A percentile compares a stretch with the other conserved stretches of the same genome.
Conservation (phyloP, 2,888 invertebrate genomes). For the Sialis fuliginosa region DNA sequence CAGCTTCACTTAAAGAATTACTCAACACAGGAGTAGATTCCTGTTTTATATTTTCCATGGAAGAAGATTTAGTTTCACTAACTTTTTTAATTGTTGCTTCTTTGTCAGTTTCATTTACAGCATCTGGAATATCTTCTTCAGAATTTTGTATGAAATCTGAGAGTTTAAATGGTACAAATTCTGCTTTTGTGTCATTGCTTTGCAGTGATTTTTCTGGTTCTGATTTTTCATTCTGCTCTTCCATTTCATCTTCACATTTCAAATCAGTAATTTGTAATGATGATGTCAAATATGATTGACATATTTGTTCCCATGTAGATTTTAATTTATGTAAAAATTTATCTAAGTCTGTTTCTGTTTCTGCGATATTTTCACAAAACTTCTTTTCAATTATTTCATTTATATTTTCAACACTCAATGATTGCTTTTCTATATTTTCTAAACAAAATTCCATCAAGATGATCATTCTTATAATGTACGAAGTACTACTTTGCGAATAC, state of each 20-base stretch:
- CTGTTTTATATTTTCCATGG: constrained; percentile 13
- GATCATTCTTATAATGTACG: constrained; percentile 79
- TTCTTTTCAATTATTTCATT: constrained; percentile 38
- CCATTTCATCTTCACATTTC: constrained; percentile 5
- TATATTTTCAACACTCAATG: constrained; percentile 39
- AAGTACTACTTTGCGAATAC: constrained; percentile 83
- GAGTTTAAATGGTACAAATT: constrained; percentile 2
- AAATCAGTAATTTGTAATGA: constrained; percentile 21
- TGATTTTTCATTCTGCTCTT: constrained; percentile 10
- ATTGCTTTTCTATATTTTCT: constrained; percentile 46
- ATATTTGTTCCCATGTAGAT: constrained; percentile 23
- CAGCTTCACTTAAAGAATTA: not conserved
- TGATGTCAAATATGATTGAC: constrained; percentile 23
- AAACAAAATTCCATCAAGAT: constrained; percentile 73
- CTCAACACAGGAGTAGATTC: constrained; percentile 10
- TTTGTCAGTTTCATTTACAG: not conserved
- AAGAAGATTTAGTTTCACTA: not conserved
- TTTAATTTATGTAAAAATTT: constrained; percentile 22
- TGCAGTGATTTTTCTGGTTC: not conserved
- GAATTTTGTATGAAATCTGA: constrained; percentile 1
- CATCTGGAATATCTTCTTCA: not conserved
- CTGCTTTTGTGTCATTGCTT: not conserved
- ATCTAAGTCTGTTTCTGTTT: constrained; percentile 21
- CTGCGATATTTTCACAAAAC: constrained; percentile 1
- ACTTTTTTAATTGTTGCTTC: constrained; percentile 8